phyloP scores from a whole-genome alignment of 2,797 vertebrate species.

The Poeciliopsis paucimaculata region DNA sequence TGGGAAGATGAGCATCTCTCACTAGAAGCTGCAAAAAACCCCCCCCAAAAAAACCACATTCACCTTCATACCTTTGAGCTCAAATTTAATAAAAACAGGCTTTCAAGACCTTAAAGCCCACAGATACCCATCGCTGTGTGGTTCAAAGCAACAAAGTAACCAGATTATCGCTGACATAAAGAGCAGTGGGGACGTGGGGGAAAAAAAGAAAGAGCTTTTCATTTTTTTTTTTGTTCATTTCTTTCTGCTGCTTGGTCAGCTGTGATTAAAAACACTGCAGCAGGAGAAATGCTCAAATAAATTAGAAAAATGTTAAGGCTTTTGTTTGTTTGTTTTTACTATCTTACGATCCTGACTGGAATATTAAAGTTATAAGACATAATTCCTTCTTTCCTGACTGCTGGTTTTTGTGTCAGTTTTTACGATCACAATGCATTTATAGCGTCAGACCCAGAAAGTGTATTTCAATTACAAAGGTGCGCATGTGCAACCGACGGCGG shows the following conservation, averaged over 20 bases:
- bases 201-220: not conserved
- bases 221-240: not conserved
- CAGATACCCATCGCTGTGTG: not conserved
- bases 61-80: not conserved
- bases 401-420: not conserved
- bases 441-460: constrained; percentile 18
- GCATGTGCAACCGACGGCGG: constrained; percentile 8
- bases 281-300: not conserved
- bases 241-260: not conserved
- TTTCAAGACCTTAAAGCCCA: not conserved
- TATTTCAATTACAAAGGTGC: constrained; percentile 33
- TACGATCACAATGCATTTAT: not conserved
- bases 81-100: not conserved
- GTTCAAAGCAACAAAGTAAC: constrained; percentile 6
- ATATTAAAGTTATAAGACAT: not conserved
- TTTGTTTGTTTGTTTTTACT: not conserved
- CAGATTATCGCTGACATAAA: not conserved
- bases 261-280: not conserved
- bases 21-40: not conserved
- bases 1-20: not conserved
- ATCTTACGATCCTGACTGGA: not conserved
- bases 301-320: not conserved
- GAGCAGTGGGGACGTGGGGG: not conserved
- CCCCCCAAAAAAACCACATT: not conserved
- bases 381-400: not conserved